Evolutionary conservation across 2,888 invertebrate genomes (phyloP).

Genomic region (Lordiphosa fenestrarum): DNA sequence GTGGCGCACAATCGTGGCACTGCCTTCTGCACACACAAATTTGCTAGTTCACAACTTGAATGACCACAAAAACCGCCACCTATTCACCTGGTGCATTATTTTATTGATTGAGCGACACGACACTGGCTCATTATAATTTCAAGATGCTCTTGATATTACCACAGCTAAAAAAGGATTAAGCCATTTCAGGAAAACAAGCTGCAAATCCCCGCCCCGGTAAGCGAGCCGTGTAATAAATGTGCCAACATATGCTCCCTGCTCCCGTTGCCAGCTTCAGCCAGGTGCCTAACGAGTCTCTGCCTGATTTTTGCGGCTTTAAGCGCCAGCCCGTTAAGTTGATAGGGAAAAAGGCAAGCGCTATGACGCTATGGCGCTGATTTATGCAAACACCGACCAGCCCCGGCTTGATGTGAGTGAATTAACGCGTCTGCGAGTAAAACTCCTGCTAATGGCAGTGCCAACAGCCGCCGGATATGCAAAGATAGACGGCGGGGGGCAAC

Average conservation of each 20-base stretch:
- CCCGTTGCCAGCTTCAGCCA: conserved; percentile 19
- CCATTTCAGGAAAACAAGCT: conserved; percentile 51
- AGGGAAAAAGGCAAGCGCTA: conserved; percentile 11
- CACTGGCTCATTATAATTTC: conserved; percentile 1
- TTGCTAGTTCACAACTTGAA: no score
- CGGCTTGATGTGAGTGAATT: conserved; percentile 58
- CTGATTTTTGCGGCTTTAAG: conserved; percentile 68
- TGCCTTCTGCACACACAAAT: no score
- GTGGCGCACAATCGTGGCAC: no score
- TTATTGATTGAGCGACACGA: no score
- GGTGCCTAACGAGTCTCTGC: conserved; percentile 54
- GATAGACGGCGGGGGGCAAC: background rate
- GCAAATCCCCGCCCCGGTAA: conserved; percentile 39
- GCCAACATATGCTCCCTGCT: conserved; percentile 44
- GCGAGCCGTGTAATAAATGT: conserved; percentile 49
- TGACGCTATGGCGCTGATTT: conserved; percentile 44
- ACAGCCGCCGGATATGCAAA: conserved; percentile 19
- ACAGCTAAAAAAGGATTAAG: conserved; percentile 61
- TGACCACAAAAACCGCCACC: no score
- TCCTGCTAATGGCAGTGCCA: conserved; percentile 60
- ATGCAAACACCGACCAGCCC: conserved; percentile 32
- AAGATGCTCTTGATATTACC: conserved; percentile 45
- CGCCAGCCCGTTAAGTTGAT: conserved; percentile 25
- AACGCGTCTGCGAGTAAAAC: conserved; percentile 51
- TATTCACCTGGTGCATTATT: no score